Conservation (phyloP, 2,113 vertebrate species). For the Thalassoma bifasciatum region DNA sequence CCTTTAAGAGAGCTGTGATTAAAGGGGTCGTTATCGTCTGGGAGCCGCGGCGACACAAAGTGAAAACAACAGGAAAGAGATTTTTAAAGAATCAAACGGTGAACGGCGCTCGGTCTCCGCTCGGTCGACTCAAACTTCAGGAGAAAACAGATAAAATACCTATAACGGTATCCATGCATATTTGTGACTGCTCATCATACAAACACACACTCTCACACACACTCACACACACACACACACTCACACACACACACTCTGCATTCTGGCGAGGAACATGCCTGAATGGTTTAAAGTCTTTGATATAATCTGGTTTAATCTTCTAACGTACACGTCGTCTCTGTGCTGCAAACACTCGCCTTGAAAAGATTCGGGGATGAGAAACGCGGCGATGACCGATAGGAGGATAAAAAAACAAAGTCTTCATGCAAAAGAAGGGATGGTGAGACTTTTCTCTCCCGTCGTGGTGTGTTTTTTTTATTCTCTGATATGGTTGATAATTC, state of each 20-base stretch:
- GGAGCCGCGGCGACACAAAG: not conserved
- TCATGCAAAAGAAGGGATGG: conserved; percentile 80
- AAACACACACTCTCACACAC: conserved; percentile 26
- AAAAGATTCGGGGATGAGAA: conserved; percentile 48
- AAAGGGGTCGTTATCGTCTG: too few species aligned
- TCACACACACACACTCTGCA: conserved; percentile 49
- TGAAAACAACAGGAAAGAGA: not conserved
- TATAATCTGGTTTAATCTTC: conserved; percentile 42
- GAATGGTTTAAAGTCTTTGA: conserved; percentile 61
- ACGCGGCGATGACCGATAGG: conserved; percentile 45
- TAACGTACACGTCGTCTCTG: conserved; percentile 58
- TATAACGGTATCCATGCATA: conserved; percentile 88
- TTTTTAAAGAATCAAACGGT: not conserved
- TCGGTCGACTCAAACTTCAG: conserved; percentile 24
- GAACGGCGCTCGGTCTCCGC: conserved; percentile 28
- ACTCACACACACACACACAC: conserved; percentile 34
- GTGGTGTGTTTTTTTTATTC: conserved; percentile 52
- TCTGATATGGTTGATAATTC: conserved; percentile 53
- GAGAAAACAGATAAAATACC: conserved; percentile 83
- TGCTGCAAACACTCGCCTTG: conserved; percentile 64
- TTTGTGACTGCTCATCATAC: conserved; percentile 78
- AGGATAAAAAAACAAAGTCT: conserved; percentile 54
- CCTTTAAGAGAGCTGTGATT: too few species aligned
- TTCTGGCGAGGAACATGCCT: conserved; percentile 81
- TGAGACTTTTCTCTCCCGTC: conserved; percentile 41